phyloP scores from a whole-genome alignment of 2,888 invertebrate species.

The Archips xylosteana region DNA sequence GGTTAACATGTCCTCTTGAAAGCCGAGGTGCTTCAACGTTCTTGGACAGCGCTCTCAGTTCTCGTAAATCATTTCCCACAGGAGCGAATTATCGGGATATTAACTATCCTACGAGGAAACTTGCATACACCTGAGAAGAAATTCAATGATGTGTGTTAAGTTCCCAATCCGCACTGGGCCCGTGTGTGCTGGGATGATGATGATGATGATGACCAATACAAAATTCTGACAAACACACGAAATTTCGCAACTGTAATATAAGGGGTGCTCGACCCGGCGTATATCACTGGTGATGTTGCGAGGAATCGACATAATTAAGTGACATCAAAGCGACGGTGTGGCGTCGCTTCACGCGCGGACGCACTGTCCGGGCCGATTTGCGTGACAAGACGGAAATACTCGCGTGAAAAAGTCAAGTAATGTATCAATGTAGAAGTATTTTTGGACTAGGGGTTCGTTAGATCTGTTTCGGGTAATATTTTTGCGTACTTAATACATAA shows the following conservation, averaged over 20 bases:
- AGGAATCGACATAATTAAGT: constrained; percentile 65
- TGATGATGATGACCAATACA: not conserved
- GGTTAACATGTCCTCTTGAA: too few relatives aligned
- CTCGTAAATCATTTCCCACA: too few relatives aligned
- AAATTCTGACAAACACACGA: not conserved
- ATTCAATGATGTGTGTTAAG: too few relatives aligned
- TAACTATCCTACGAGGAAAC: too few relatives aligned
- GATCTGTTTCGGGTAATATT: not conserved
- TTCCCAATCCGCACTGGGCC: too few relatives aligned
- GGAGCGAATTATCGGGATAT: too few relatives aligned
- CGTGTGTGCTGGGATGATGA: too few relatives aligned
- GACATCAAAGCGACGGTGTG: constrained; percentile 63
- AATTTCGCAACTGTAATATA: constrained; percentile 1
- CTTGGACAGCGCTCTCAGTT: too few relatives aligned
- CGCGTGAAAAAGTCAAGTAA: constrained; percentile 49
- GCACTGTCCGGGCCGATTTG: constrained; percentile 67
- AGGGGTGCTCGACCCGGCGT: constrained; percentile 26
- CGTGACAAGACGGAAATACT: constrained; percentile 61
- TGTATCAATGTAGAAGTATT: constrained; percentile 50
- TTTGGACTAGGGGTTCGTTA: constrained; percentile 12
- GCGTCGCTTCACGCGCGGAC: constrained; percentile 54
- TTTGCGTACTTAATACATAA: not conserved
- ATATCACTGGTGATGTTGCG: constrained; percentile 57
- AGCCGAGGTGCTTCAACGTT: too few relatives aligned
- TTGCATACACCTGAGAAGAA: too few relatives aligned